Evolutionary conservation across 2,888 invertebrate species (phyloP).

Genomic region (Pollenia amentaria): DNA sequence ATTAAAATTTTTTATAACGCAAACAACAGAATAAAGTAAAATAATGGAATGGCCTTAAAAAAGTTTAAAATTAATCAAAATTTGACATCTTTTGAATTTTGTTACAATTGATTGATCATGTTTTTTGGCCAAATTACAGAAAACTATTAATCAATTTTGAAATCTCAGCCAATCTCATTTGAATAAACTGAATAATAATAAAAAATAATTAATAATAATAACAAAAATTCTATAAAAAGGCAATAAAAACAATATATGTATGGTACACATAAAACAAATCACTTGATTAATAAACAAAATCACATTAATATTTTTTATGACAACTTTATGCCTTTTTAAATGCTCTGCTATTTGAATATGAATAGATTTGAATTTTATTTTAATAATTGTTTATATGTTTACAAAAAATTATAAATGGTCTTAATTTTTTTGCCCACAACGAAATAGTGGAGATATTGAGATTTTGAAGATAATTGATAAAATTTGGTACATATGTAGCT

Average conservation of each 20-base stretch:
- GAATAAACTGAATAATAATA: slow-evolving; percentile 1
- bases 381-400: no score
- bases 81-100: neutral
- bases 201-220: slow-evolving; percentile 42
- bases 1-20: no score
- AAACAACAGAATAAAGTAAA: no score
- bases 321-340: slow-evolving; percentile 51
- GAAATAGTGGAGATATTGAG: no score
- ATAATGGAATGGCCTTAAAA: no score
- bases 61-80: neutral
- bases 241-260: neutral
- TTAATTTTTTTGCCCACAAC: no score
- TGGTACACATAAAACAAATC: neutral
- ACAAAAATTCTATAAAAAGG: slow-evolving; percentile 24
- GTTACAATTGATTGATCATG: neutral
- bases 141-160: neutral
- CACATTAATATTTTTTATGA: slow-evolving; percentile 11
- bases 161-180: slow-evolving; percentile 10
- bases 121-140: neutral
- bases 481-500: no score
- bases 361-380: neutral
- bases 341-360: slow-evolving; percentile 23
- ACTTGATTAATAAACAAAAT: neutral
- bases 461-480: no score
- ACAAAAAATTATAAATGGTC: no score